Evolutionary conservation across 2,113 vertebrate genomes (phyloP).

Genomic region (Stomatorhinus ivindoensis): DNA sequence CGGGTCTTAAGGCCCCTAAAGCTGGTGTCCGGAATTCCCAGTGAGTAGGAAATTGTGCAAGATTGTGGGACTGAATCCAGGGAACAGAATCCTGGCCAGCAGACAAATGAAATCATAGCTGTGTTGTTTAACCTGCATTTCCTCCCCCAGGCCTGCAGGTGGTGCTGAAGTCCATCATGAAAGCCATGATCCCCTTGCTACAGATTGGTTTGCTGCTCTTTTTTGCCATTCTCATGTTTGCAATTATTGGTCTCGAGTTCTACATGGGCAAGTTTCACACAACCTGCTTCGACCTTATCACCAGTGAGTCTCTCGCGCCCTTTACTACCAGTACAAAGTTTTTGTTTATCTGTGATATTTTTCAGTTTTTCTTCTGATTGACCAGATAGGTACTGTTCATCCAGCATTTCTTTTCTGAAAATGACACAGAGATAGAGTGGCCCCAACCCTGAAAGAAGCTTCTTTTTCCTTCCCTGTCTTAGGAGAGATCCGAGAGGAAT

Average conservation of each 20-base stretch:
- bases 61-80: neutral
- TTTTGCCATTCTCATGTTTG: constrained; percentile 93
- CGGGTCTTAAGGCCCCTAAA: constrained; percentile 88
- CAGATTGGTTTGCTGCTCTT: constrained; percentile 90
- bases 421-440: neutral
- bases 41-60: constrained; percentile 64
- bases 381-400: neutral
- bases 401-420: neutral
- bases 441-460: neutral
- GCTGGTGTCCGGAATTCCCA: constrained; percentile 95
- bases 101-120: neutral
- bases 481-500: constrained; percentile 81
- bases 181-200: constrained; percentile 91
- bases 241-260: constrained; percentile 94
- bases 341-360: neutral
- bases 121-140: neutral
- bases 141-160: constrained; percentile 80
- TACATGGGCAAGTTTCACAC: constrained; percentile 92
- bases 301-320: constrained; percentile 56
- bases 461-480: neutral
- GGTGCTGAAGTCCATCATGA: constrained; percentile 94
- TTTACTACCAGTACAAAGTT: neutral
- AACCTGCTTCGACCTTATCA: constrained; percentile 80
- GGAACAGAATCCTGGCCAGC: neutral
- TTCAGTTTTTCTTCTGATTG: neutral